A percentile compares a stretch with the other conserved stretches of the same genome.
These are phyloP conservation scores for Momotus momota DNA, from an alignment of 2,797 vertebrate genomes.

Conservation along the genomic window DNA sequence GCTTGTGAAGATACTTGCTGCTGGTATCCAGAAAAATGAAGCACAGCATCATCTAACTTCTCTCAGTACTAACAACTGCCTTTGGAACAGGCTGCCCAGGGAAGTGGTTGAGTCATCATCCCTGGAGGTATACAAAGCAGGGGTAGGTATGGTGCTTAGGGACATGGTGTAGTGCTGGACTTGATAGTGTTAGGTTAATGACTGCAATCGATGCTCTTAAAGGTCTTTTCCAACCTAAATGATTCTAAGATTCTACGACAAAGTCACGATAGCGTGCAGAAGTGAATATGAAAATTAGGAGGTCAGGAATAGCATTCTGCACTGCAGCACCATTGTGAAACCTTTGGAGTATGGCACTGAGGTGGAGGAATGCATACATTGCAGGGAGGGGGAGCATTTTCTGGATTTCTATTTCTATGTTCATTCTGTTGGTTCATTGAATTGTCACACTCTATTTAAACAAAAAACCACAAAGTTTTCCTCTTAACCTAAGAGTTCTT, in stretches of 20 bases:
- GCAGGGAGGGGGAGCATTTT: not conserved
- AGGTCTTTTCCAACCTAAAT: not conserved
- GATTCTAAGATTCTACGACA: not conserved
- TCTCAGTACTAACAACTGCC: not conserved
- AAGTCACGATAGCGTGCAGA: not conserved
- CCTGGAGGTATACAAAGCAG: not conserved
- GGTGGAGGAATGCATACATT: not conserved
- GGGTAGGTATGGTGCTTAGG: fast-evolving
- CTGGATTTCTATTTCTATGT: not conserved
- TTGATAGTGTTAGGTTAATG: not conserved
- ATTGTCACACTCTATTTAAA: not conserved
- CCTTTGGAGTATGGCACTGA: not conserved
- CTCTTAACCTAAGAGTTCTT: not conserved
- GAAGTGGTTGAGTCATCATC: not conserved
- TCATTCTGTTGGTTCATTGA: not conserved
- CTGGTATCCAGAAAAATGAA: not conserved
- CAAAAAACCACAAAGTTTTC: too few relatives aligned
- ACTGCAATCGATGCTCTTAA: not conserved
- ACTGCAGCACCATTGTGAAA: not conserved
- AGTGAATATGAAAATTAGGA: not conserved
- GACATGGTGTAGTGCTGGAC: not conserved
- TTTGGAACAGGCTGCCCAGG: not conserved
- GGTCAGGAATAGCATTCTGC: not conserved
- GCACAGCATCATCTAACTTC: not conserved
- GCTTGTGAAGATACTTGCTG: not conserved